phyloP scores from a whole-genome alignment of 2,888 invertebrate genomes.

The Eristalinus aeneus region DNA sequence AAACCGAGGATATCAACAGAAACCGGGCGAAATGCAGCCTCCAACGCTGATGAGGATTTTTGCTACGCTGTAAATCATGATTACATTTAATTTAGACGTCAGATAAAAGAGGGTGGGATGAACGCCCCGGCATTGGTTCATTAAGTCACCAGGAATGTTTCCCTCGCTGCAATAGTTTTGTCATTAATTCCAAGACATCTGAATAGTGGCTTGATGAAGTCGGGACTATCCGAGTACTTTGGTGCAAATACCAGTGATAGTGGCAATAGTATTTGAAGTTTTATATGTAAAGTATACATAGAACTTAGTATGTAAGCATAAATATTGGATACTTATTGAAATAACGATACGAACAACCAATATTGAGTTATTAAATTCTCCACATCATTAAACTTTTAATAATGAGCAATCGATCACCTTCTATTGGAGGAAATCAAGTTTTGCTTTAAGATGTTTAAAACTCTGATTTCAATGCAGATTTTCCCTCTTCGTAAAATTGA shows the following conservation, averaged over 20 bases:
- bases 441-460: no score
- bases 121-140: constrained; percentile 38
- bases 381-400: no score
- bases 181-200: constrained; percentile 39
- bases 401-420: no score
- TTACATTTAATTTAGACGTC: constrained; percentile 75
- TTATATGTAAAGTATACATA: background rate
- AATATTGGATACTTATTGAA: no score
- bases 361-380: no score
- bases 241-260: background rate
- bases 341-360: no score
- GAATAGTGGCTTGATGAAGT: constrained; percentile 32
- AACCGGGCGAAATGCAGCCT: constrained; percentile 12
- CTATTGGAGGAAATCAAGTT: no score
- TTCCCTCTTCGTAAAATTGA: no score
- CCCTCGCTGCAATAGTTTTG: constrained; percentile 6
- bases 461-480: no score
- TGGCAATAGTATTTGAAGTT: background rate
- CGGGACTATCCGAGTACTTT: constrained; percentile 43
- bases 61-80: constrained; percentile 78
- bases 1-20: constrained; percentile 24
- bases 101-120: constrained; percentile 49
- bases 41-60: constrained; percentile 71
- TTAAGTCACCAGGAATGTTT: constrained; percentile 37
- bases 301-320: background rate